phyloP scores from a whole-genome alignment of 2,797 vertebrate genomes.

The Sebastes miniatus region DNA sequence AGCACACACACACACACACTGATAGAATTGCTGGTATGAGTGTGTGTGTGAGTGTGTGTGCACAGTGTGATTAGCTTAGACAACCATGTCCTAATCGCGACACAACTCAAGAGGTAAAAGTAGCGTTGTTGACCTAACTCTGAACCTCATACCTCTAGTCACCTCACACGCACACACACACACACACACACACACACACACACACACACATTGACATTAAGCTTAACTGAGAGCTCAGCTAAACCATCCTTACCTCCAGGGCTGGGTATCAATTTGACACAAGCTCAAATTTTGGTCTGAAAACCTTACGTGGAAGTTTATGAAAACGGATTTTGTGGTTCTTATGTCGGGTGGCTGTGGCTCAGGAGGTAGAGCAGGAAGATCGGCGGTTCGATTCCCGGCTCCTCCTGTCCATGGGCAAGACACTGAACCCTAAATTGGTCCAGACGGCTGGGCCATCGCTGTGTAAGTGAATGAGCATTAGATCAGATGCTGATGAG shows the following conservation, averaged over 20 bases:
- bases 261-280: neutral
- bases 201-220: neutral
- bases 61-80: constrained; percentile 27
- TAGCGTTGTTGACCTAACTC: constrained; percentile 29
- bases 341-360: neutral
- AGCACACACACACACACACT: neutral
- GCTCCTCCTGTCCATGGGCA: neutral
- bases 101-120: constrained; percentile 41
- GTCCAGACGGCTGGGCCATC: too few species aligned
- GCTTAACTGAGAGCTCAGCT: neutral
- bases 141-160: constrained; percentile 1
- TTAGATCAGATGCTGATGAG: too few species aligned
- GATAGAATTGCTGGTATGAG: neutral
- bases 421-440: neutral
- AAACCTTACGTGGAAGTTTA: neutral
- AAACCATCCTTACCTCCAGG: neutral
- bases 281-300: neutral
- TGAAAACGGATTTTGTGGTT: neutral
- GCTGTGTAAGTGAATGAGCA: too few species aligned
- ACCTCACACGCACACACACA: neutral
- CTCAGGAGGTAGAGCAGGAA: neutral
- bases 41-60: neutral
- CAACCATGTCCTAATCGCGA: constrained; percentile 33
- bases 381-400: neutral
- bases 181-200: neutral